phyloP scores from a whole-genome alignment of 2,113 vertebrate genomes.

The Lipophrys pholis region DNA sequence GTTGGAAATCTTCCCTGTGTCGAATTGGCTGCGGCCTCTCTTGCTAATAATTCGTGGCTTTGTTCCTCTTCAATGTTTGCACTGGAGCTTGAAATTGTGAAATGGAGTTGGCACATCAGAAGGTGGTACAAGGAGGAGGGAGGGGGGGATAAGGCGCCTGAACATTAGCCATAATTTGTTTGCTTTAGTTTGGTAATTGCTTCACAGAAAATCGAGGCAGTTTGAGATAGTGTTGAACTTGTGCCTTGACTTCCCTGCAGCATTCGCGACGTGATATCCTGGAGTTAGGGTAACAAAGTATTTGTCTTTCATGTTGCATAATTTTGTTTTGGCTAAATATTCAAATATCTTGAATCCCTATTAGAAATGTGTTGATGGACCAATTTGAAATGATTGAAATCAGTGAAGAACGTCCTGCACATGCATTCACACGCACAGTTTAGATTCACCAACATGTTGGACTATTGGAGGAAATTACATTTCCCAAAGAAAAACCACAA shows the following conservation, averaged over 20 bases:
- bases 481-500: too few relatives aligned
- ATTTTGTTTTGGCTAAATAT: background rate
- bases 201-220: slow-evolving; percentile 16
- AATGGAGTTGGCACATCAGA: slow-evolving; percentile 47
- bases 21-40: slow-evolving; percentile 19
- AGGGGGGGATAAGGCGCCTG: slow-evolving; percentile 23
- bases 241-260: slow-evolving; percentile 13
- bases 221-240: slow-evolving; percentile 12
- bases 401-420: background rate
- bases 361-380: background rate
- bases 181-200: slow-evolving; percentile 28
- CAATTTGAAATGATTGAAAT: too few relatives aligned
- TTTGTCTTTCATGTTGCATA: background rate
- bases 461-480: too few relatives aligned
- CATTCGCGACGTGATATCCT: background rate
- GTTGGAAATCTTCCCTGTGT: background rate
- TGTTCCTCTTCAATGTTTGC: slow-evolving; percentile 40
- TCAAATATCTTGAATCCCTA: background rate
- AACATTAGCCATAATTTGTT: slow-evolving; percentile 33
- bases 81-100: slow-evolving; percentile 42
- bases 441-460: too few relatives aligned
- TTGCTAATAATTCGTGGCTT: slow-evolving; percentile 5
- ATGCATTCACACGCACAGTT: too few relatives aligned
- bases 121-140: slow-evolving; percentile 21
- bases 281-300: too few relatives aligned